Conservation (phyloP, 2,113 vertebrate genomes). For the Patagioenas fasciata region DNA sequence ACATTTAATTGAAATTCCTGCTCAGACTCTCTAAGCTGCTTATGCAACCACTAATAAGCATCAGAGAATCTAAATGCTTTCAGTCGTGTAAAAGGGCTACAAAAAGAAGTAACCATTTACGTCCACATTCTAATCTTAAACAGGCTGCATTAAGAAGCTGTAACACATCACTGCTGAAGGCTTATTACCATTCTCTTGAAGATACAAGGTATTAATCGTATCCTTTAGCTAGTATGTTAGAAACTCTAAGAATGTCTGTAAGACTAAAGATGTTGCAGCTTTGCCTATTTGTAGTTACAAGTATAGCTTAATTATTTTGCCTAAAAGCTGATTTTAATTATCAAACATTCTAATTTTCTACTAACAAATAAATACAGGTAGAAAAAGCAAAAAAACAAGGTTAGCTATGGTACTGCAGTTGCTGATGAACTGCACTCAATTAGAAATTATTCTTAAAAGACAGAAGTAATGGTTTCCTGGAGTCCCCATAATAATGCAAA, state of each 20-base stretch:
- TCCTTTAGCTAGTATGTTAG: neutral
- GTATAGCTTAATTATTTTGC: neutral
- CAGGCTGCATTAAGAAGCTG: conserved; percentile 85
- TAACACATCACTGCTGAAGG: conserved; percentile 86
- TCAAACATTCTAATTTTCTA: neutral
- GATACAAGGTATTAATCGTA: conserved; percentile 81
- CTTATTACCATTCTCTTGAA: conserved; percentile 86
- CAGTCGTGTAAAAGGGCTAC: neutral
- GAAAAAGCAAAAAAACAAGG: neutral
- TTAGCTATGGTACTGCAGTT: neutral
- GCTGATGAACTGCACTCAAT: neutral
- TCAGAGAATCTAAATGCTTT: neutral
- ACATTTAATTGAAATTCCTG: neutral
- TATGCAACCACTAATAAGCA: neutral
- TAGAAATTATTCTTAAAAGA: neutral
- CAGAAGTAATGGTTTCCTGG: neutral
- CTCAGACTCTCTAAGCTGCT: neutral
- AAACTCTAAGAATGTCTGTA: neutral
- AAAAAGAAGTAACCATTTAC: neutral
- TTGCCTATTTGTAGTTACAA: neutral
- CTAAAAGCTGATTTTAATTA: neutral
- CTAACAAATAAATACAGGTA: neutral
- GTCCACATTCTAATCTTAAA: conserved; percentile 43
- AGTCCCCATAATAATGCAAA: neutral
- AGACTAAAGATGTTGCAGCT: neutral